Base-by-base conservation (phyloP, 1,140 invertebrate species). In the Onthophagus taurus region DNA sequence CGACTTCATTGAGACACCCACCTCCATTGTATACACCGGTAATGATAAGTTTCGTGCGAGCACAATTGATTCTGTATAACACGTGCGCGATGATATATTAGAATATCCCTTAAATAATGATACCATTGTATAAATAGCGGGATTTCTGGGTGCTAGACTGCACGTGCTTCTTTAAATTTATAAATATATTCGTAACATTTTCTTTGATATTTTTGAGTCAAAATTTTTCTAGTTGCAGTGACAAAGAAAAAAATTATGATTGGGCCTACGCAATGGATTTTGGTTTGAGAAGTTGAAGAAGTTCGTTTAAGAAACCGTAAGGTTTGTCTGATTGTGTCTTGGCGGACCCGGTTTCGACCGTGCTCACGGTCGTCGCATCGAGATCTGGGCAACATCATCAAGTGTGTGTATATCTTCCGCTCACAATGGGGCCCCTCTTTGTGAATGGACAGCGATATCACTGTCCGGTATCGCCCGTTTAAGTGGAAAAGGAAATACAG, bases 31-130 rank as follows among this genome's bases (percentile, higher is more conserved):
- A 50, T 57, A 51, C 48, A 48, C 29, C 45, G 39, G 52, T 58
- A 58, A 58, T 58, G 52, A 58, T 53, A 58, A 58, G 46, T 58
- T 54, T 51, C 49, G 47, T 45, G 48, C 52, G 48, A 49, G 54
- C 52, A 58, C 57, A 58, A 58, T 58, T 58, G 57, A 57, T 58
- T 57, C 53, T 52, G 41, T 50, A 46, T 47, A 57, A 54, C 57
- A 58, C 57, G 57, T 58, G 57, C 55, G 53, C 52, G 52, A 58
- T 58, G 57, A 58, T 58, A 53, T 58, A 58, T 58, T 58, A 58
- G 52, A 58, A 58, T 57, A 54, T 50, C 43, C n/a, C 53, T 55
- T 55, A 53, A 58, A 57, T 58, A 58, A 58, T 58, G 57, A 53
- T 47, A 48, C 48, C 49, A 56, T 58, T 58, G 56, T 58, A 54